These are phyloP conservation scores for Dendrocincla tyrannina DNA, from an alignment of 2,797 vertebrate species.

Conservation along the genomic window DNA sequence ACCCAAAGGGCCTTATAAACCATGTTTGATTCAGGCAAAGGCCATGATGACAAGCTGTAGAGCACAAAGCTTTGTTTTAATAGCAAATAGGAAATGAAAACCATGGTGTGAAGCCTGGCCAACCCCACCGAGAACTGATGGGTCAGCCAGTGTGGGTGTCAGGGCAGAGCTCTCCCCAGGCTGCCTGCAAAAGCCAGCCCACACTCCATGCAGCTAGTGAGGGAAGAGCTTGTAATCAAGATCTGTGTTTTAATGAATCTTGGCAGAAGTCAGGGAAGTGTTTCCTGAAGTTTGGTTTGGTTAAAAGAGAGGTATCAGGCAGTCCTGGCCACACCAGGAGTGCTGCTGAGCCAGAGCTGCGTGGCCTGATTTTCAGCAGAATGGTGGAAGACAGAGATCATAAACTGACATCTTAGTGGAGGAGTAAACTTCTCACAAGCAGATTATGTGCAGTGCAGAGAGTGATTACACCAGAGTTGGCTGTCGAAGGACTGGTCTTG, in stretches of 20 bases:
- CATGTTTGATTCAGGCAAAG: background rate
- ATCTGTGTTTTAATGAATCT: background rate
- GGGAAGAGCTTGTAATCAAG: background rate
- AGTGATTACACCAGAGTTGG: background rate
- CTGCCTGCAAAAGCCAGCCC: background rate
- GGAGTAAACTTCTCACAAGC: background rate
- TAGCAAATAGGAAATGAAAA: background rate
- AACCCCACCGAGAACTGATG: background rate
- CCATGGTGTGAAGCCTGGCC: background rate
- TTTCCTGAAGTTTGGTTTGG: background rate
- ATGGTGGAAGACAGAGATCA: rapidly evolving
- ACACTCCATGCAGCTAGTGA: background rate
- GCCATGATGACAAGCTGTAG: background rate
- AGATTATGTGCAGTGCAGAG: background rate
- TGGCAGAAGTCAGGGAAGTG: background rate
- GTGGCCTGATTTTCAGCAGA: rapidly evolving
- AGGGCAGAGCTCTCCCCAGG: background rate
- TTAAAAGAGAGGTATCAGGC: background rate
- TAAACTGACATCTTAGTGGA: background rate
- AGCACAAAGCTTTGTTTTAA: background rate
- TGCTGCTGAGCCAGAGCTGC: rapidly evolving
- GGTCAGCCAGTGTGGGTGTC: rapidly evolving
- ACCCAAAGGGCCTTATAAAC: background rate
- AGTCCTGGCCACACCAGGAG: background rate
- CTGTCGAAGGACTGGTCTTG: background rate